phyloP scores from a whole-genome alignment of 1,140 invertebrate species.

The Meloidogyne exigua region DNA sequence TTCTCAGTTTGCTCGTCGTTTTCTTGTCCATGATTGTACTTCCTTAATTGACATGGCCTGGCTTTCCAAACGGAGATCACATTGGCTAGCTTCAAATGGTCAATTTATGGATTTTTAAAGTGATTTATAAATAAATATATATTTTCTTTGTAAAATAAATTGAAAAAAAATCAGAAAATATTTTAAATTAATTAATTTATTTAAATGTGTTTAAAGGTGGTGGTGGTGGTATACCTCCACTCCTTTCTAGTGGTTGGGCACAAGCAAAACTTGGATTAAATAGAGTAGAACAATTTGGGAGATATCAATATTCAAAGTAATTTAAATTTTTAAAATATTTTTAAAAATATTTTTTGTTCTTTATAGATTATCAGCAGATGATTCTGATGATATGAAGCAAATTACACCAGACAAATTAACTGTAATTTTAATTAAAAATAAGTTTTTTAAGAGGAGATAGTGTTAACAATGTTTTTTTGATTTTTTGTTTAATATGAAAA shows the following conservation, averaged over 20 bases:
- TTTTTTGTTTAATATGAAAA: too few relatives aligned
- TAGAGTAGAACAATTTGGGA: constrained; percentile 12
- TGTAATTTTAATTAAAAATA: neutral
- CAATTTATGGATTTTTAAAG: constrained; percentile 8
- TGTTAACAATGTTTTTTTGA: too few relatives aligned
- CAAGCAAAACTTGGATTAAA: constrained; percentile 15
- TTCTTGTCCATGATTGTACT: constrained; percentile 33
- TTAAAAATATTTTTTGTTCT: neutral
- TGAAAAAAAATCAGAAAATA: constrained; percentile 29
- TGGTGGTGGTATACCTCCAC: constrained; percentile 13
- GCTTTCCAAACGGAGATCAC: constrained; percentile 47
- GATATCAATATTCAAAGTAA: constrained; percentile 21
- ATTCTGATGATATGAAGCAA: neutral
- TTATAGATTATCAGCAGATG: constrained; percentile 11
- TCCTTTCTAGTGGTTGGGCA: constrained; percentile 33
- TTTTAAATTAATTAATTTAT: neutral
- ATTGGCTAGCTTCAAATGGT: constrained; percentile 29
- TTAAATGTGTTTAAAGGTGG: constrained; percentile 9
- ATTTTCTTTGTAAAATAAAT: constrained; percentile 21
- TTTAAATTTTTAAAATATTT: too few relatives aligned
- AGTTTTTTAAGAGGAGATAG: too few relatives aligned
- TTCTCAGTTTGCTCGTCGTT: constrained; percentile 48
- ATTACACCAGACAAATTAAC: neutral
- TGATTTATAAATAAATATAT: neutral
- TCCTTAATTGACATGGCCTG: constrained; percentile 53